Evolutionary conservation across 2,797 vertebrate genomes (phyloP), one percentile per base, ranked within the genome.

Genomic region (Podarcis lilfordi): DNA sequence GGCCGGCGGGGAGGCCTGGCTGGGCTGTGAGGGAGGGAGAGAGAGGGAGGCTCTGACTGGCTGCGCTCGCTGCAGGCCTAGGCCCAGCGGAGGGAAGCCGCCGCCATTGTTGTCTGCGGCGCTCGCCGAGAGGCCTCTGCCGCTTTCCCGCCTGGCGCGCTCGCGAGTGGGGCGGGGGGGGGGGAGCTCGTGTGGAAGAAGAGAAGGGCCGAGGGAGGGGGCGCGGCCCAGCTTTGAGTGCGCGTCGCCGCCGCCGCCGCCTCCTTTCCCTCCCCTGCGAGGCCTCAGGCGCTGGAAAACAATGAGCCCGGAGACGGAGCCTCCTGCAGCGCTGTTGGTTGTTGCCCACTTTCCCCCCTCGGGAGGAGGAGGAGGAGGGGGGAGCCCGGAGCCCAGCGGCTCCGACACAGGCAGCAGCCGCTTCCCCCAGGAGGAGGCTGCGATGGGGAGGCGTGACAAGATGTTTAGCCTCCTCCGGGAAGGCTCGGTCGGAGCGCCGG

Each of bases 41-140:
- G 45, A 9, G 29, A 2, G 59, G 75, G 68, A 9, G 84, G n/a
- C 35, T 32, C 50, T 35, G 78, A 59, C 55, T 55, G 71, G 64
- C 50, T 32, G 32, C 1, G 55, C 8, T n/a, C 25, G 32, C n/a
- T 8, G 75, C 45, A 61, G 80, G 86, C 86, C 72, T 17, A 64
- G 50, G 87, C 89, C 76, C 66, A 0, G 69, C 23, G 69, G 25
- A 32, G 86, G 59, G 89, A 69, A 27, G 90, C 77, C 72, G 64
- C 88, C 79, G 87, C 86, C 84, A 88, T 88, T 88, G 87, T 83
- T 66, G 80, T 8, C 72, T 55, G n/a, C 76, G 72, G 72, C 80
- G 59, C 43, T 68, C 29, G 6, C 29, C 43, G 4, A n/a, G 37
- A 35, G 80, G 72, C 71, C 71, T 59, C 74, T 59, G 80, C 32